These are phyloP conservation scores for Falco cherrug DNA, from an alignment of 2,797 vertebrate species.

Conservation along the genomic window DNA sequence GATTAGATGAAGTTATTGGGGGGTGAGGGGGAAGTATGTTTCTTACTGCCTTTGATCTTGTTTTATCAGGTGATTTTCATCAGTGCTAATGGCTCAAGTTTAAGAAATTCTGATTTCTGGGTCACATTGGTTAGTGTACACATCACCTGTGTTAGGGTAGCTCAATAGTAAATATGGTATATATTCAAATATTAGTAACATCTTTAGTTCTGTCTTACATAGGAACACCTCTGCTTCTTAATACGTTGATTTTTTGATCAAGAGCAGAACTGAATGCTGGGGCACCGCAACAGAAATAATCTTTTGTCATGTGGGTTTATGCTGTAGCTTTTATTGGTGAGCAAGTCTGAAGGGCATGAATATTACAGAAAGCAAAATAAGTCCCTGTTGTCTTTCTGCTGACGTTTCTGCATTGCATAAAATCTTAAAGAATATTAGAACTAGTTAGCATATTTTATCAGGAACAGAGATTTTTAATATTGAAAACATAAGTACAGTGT, in stretches of 20 bases:
- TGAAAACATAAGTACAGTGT: background rate
- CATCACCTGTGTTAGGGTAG: background rate
- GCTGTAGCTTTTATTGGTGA: background rate
- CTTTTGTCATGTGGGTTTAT: background rate
- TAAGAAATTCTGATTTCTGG: background rate
- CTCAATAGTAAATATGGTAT: background rate
- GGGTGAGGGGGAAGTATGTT: background rate
- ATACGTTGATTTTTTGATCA: background rate
- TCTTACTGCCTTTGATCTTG: conserved; percentile 17
- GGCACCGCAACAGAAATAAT: background rate
- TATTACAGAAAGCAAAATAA: background rate
- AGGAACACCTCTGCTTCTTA: background rate
- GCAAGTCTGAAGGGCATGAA: background rate
- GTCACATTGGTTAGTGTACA: background rate
- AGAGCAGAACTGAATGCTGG: background rate
- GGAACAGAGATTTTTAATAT: background rate
- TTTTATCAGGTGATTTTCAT: conserved; percentile 18
- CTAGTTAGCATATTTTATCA: background rate
- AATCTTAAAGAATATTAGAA: background rate
- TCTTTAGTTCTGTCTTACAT: background rate
- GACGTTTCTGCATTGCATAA: background rate
- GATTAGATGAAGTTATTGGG: conserved; percentile 23
- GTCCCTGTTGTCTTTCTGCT: background rate
- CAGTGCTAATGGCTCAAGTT: background rate
- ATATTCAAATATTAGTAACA: background rate